These are phyloP conservation scores for Cyanoramphus novaezelandiae DNA, from an alignment of 2,113 vertebrate genomes.

Conservation along the genomic window DNA sequence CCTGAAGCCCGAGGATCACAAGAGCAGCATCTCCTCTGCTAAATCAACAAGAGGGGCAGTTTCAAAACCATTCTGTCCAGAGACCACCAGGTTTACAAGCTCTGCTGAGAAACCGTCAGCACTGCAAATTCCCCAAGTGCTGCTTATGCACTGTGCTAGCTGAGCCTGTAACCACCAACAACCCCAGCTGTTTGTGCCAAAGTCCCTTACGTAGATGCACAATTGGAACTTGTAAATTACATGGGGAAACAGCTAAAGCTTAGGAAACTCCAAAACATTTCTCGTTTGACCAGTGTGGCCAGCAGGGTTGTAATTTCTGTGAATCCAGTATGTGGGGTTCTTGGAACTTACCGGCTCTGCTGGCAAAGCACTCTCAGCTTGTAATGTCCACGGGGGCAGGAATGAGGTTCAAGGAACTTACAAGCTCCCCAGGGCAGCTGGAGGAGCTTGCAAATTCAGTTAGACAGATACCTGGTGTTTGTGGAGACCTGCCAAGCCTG, in stretches of 20 bases:
- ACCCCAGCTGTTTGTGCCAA: conserved; percentile 1
- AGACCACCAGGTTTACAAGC: not conserved
- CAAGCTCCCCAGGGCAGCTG: conserved; percentile 26
- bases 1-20: not conserved
- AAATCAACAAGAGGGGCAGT: not conserved
- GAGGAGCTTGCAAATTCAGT: conserved; percentile 12
- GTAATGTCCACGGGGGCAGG: not conserved
- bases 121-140: not conserved
- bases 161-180: not conserved
- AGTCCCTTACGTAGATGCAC: conserved; percentile 23
- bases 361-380: conserved; percentile 7
- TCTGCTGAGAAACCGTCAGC: not conserved
- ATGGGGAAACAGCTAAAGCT: conserved; percentile 16
- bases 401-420: conserved; percentile 31
- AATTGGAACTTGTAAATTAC: conserved; percentile 2
- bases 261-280: conserved; percentile 20
- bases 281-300: conserved; percentile 17
- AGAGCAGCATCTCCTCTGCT: not conserved
- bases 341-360: conserved; percentile 41
- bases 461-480: conserved; percentile 12
- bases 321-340: conserved; percentile 33
- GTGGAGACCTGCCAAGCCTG: conserved; percentile 17
- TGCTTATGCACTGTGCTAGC: not conserved
- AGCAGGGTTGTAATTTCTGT: conserved; percentile 53
- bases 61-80: not conserved